phyloP scores from a whole-genome alignment of 2,113 vertebrate genomes.

The Hiodon alosoides region DNA sequence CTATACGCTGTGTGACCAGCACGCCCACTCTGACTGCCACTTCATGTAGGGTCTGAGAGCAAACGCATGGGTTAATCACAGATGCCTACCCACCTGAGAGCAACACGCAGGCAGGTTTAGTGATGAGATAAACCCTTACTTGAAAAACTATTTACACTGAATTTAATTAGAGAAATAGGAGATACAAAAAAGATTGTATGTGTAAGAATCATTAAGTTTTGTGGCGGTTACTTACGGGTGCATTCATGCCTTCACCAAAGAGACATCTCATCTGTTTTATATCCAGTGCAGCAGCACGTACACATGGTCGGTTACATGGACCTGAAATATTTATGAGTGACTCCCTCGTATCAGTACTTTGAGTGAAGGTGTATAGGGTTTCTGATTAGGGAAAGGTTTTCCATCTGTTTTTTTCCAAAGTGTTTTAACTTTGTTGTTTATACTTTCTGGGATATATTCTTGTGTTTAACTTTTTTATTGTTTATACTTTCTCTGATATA shows the following conservation, averaged over 20 bases:
- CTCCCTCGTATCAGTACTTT: slow-evolving; percentile 41
- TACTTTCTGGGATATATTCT: no score
- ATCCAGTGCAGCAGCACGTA: slow-evolving; percentile 8
- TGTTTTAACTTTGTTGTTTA: no score
- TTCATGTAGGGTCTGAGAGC: not conserved
- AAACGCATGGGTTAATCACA: not conserved
- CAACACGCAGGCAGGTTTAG: not conserved
- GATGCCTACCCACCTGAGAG: not conserved
- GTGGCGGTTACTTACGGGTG: slow-evolving; percentile 43
- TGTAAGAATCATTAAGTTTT: not conserved
- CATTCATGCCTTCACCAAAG: slow-evolving; percentile 28
- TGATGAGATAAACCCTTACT: not conserved
- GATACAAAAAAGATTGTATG: no score
- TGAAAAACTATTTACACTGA: not conserved
- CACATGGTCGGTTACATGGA: slow-evolving; percentile 40
- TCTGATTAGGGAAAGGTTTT: not conserved
- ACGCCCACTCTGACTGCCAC: slow-evolving; percentile 41
- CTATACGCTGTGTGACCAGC: slow-evolving; percentile 31
- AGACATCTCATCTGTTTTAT: slow-evolving; percentile 9
- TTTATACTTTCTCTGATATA: no score
- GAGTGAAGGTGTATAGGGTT: slow-evolving; percentile 26
- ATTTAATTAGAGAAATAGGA: no score
- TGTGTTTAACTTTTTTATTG: no score
- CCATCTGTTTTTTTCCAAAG: no score
- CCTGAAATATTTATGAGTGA: slow-evolving; percentile 49